These are phyloP conservation scores for Hydrochoerus hydrochaeris DNA, from an alignment of 2,113 vertebrate species.

Conservation along the genomic window DNA sequence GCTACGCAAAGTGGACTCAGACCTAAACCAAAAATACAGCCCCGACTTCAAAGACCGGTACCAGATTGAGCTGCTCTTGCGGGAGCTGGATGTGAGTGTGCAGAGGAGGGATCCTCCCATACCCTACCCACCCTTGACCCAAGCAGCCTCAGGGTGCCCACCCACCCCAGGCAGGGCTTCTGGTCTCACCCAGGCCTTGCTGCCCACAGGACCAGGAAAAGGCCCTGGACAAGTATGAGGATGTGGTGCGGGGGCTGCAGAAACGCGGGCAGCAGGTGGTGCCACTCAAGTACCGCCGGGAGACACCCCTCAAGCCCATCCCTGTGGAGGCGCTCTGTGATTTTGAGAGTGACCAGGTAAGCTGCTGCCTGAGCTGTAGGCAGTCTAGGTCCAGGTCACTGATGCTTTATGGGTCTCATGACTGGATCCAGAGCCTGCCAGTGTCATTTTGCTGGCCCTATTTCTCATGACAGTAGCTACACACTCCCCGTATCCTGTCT, in stretches of 20 bases:
- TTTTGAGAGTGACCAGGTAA: conserved; percentile 93
- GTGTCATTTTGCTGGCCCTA: neutral
- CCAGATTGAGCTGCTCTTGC: conserved; percentile 93
- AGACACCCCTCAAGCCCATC: conserved; percentile 88
- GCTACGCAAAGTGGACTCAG: conserved; percentile 92
- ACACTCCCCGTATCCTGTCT: rapidly evolving
- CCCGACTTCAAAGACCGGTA: conserved; percentile 97
- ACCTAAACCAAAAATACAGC: conserved; percentile 95
- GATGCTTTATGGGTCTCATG: neutral
- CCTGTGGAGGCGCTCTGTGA: conserved; percentile 96
- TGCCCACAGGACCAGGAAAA: conserved; percentile 93
- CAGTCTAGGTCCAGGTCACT: neutral
- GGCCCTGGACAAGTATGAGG: conserved; percentile 93
- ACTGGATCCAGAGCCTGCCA: neutral
- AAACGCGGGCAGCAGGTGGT: conserved; percentile 92
- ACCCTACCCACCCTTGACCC: rapidly evolving
- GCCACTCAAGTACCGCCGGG: conserved; percentile 92
- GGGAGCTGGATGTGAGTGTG: conserved; percentile 92
- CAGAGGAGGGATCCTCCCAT: neutral
- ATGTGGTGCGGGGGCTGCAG: conserved; percentile 90
- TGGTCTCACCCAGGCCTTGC: neutral
- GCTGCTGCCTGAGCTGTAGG: rapidly evolving
- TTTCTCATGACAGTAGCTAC: neutral
- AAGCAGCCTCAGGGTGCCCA: no score
- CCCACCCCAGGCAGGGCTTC: neutral